Conservation (phyloP, 2,797 vertebrate species). For the Botia kubotai region DNA sequence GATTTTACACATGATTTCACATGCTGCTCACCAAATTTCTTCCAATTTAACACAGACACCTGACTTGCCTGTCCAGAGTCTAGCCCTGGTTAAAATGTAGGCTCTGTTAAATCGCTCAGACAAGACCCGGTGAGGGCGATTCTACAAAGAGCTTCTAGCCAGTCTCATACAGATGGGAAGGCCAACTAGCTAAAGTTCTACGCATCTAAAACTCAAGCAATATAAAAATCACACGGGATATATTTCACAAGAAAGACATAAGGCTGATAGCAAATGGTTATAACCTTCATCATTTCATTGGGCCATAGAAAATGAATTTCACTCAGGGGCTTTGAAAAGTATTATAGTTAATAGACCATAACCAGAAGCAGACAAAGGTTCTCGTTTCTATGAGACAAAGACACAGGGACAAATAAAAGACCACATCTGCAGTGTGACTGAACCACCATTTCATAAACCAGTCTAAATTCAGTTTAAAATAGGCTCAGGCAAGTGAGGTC, state of each 20-base stretch:
- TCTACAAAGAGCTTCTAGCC: not conserved
- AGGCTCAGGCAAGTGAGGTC: conserved; percentile 2
- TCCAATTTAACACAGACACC: conserved; percentile 75
- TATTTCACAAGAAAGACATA: not conserved
- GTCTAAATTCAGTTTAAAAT: not conserved
- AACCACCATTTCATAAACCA: not conserved
- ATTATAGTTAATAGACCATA: conserved; percentile 45
- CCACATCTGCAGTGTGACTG: not conserved
- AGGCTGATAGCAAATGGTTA: conserved; percentile 39
- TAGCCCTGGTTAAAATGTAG: conserved; percentile 66
- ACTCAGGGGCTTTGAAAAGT: conserved; percentile 35
- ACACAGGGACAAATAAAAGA: not conserved
- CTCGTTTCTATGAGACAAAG: conserved; percentile 14
- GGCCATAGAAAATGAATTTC: conserved; percentile 41
- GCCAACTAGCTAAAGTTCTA: conserved; percentile 15
- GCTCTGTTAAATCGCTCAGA: not conserved
- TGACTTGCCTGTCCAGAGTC: conserved; percentile 62
- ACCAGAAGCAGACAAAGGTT: conserved; percentile 35
- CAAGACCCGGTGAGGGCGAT: not conserved
- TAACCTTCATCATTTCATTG: conserved; percentile 42
- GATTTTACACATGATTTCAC: conserved; percentile 81
- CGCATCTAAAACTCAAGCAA: conserved; percentile 14
- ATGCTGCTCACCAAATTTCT: conserved; percentile 74
- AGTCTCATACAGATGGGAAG: not conserved
- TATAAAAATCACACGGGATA: conserved; percentile 5